Conservation (phyloP, 2,113 vertebrate genomes). For the Neolamprologus caudopunctatus region DNA sequence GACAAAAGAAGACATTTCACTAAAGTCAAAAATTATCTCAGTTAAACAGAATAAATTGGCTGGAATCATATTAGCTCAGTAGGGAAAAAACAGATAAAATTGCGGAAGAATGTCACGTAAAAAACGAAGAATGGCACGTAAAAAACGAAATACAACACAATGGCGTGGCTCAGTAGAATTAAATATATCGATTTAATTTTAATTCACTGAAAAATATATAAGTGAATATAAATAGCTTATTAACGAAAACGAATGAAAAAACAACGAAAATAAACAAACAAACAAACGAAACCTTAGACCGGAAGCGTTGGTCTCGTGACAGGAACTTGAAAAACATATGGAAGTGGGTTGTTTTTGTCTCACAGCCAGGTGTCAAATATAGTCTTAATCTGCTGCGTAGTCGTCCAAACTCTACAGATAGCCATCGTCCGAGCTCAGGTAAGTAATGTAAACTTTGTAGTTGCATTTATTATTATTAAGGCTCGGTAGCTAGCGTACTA, state of each 20-base stretch:
- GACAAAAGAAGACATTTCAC: background rate
- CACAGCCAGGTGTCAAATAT: background rate
- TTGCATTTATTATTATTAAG: background rate
- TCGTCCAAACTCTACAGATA: background rate
- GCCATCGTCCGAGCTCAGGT: background rate
- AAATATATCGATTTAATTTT: background rate
- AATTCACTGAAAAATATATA: background rate
- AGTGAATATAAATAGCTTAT: background rate
- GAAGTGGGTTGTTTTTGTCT: conserved; percentile 26
- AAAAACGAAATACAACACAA: background rate
- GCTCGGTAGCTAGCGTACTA: background rate
- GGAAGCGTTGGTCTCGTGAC: conserved; percentile 32
- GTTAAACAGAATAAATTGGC: background rate
- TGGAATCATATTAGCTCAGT: background rate
- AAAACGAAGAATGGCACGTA: background rate
- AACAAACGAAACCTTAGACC: background rate
- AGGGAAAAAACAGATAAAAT: background rate
- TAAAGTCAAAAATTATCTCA: background rate
- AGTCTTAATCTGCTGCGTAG: background rate
- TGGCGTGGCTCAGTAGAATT: rapidly evolving
- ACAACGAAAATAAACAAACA: background rate
- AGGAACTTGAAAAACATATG: conserved; percentile 2
- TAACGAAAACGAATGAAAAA: background rate
- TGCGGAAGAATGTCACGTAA: background rate
- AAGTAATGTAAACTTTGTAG: background rate